These are phyloP conservation scores for Brachionus asplanchnoidis DNA, from an alignment of 1,140 invertebrate genomes.

Conservation along the genomic window DNA sequence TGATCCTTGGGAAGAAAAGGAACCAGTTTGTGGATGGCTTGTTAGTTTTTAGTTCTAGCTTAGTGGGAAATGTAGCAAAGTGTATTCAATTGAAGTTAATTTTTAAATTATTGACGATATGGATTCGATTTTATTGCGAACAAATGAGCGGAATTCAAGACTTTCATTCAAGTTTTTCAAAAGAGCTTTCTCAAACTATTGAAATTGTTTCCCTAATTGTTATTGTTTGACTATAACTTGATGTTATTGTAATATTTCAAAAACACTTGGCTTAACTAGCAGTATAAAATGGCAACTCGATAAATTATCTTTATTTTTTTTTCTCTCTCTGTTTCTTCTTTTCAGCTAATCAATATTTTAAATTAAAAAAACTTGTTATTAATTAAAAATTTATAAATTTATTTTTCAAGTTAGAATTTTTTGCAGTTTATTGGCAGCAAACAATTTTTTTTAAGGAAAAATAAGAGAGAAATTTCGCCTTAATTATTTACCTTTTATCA, in stretches of 20 bases:
- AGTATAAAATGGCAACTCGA: not conserved
- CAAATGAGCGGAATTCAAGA: constrained; percentile 29
- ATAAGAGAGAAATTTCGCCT: not conserved
- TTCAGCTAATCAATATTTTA: constrained; percentile 21
- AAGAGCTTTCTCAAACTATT: not conserved
- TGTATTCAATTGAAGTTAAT: constrained; percentile 10
- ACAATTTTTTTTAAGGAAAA: not conserved
- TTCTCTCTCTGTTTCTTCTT: not conserved
- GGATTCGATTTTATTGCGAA: constrained; percentile 1
- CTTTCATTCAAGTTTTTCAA: constrained; percentile 13
- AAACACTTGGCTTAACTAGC: constrained; percentile 3
- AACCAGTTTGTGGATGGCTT: not conserved
- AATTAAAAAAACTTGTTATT: constrained; percentile 7
- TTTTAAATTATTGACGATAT: not conserved
- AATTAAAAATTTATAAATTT: constrained; percentile 35
- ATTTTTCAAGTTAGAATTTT: not conserved
- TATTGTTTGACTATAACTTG: not conserved
- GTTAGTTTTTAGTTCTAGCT: not conserved
- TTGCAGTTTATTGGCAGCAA: not conserved
- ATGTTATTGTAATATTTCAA: constrained; percentile 15
- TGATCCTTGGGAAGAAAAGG: not conserved
- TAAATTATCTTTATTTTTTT: not conserved
- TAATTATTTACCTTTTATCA: not conserved
- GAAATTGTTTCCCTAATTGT: not conserved
- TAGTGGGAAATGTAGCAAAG: not conserved